Conservation (phyloP, 2,797 vertebrate species). For the Bradypus variegatus region DNA sequence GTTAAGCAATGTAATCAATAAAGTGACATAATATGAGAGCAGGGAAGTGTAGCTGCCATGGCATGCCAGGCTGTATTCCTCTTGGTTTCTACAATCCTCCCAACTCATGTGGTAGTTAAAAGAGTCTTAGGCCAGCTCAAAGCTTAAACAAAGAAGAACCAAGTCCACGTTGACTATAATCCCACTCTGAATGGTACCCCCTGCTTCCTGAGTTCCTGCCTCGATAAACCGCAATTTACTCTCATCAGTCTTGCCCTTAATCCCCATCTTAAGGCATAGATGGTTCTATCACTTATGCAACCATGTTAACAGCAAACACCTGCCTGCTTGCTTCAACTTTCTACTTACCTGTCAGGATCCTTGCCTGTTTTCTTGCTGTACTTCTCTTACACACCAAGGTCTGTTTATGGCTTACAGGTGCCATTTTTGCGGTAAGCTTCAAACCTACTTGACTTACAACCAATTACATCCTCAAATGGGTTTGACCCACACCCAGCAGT, state of each 20-base stretch:
- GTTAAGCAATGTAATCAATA: neutral
- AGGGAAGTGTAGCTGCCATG: neutral
- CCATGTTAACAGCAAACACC: neutral
- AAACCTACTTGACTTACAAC: neutral
- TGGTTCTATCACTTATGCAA: neutral
- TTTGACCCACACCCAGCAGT: neutral
- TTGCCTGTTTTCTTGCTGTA: neutral
- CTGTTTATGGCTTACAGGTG: neutral
- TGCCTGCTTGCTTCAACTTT: neutral
- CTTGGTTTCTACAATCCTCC: neutral
- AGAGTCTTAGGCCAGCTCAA: neutral
- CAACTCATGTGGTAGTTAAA: neutral
- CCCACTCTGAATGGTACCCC: neutral
- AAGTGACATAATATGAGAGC: neutral
- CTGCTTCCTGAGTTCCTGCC: neutral
- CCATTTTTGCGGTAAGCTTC: neutral
- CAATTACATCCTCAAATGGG: neutral
- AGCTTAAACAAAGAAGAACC: neutral
- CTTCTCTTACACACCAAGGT: neutral
- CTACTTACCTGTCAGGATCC: neutral
- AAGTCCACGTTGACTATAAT: neutral
- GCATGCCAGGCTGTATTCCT: neutral
- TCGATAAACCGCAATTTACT: neutral
- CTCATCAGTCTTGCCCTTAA: neutral
- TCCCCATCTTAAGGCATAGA: neutral